phyloP scores from a whole-genome alignment of 1,140 invertebrate genomes.

The Drepana arcuata region DNA sequence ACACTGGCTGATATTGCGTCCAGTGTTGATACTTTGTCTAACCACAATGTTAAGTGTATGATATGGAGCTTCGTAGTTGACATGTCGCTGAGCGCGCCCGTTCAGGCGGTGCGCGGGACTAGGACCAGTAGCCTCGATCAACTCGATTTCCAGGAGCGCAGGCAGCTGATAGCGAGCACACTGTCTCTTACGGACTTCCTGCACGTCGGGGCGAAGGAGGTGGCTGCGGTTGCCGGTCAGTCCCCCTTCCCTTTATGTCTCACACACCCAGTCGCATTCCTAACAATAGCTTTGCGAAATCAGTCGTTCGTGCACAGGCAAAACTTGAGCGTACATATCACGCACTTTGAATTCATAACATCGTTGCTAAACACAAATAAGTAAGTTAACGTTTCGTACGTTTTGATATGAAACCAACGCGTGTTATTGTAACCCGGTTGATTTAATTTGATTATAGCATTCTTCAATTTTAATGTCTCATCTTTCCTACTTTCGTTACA shows the following conservation, averaged over 20 bases:
- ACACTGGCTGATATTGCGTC: conserved; percentile 37
- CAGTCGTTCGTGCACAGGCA: conserved; percentile 21
- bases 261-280: conserved; percentile 25
- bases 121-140: conserved; percentile 89
- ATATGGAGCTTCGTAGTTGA: conserved; percentile 66
- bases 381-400: no score
- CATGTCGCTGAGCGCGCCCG: conserved; percentile 66
- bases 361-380: no score
- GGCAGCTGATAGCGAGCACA: conserved; percentile 89
- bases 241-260: conserved; percentile 25
- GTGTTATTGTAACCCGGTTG: no score
- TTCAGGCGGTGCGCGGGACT: conserved; percentile 61
- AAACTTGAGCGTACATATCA: no score
- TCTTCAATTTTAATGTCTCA: no score
- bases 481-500: no score
- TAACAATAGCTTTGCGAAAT: conserved; percentile 49
- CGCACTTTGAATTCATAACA: no score
- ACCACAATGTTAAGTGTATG: conserved; percentile 43
- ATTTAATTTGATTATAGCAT: no score
- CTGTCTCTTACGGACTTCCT: conserved; percentile 89
- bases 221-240: conserved; percentile 71
- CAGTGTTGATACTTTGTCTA: conserved; percentile 40
- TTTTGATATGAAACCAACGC: no score
- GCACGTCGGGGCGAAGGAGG: conserved; percentile 80
- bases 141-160: conserved; percentile 91